phyloP scores from a whole-genome alignment of 1,140 invertebrate species.

The Daktulosphaira vitifoliae region DNA sequence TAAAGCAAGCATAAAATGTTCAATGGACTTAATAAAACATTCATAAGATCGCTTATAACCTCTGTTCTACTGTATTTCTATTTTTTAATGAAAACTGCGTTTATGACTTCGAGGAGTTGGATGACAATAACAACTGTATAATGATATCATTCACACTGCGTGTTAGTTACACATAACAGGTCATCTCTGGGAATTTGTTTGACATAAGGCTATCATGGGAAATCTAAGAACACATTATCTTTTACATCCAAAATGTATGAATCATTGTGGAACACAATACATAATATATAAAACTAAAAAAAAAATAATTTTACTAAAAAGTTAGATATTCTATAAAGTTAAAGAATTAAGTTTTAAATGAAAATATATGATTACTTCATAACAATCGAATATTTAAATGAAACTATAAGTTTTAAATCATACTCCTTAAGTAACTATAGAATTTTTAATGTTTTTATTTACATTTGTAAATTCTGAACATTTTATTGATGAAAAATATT shows the following conservation, averaged over 20 bases:
- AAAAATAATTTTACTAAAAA: too few species aligned
- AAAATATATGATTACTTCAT: too few species aligned
- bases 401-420: too few species aligned
- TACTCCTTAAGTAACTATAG: too few species aligned
- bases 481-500: too few species aligned
- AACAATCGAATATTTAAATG: too few species aligned
- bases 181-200: not conserved
- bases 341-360: too few species aligned
- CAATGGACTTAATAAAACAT: slow-evolving; percentile 16
- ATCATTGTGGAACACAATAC: slow-evolving; percentile 8
- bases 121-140: not conserved
- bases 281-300: too few species aligned
- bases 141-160: not conserved
- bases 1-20: slow-evolving; percentile 21
- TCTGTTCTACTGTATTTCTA: not conserved
- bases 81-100: slow-evolving; percentile 32
- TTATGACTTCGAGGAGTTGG: slow-evolving; percentile 6
- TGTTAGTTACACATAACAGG: slow-evolving; percentile 27
- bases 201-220: slow-evolving; percentile 28
- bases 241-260: slow-evolving; percentile 27
- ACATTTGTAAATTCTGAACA: too few species aligned
- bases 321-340: too few species aligned
- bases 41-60: slow-evolving; percentile 27
- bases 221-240: slow-evolving; percentile 22
- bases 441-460: too few species aligned